Evolutionary conservation across 1,140 invertebrate species (phyloP).

Genomic region (Penaeus chinensis): DNA sequence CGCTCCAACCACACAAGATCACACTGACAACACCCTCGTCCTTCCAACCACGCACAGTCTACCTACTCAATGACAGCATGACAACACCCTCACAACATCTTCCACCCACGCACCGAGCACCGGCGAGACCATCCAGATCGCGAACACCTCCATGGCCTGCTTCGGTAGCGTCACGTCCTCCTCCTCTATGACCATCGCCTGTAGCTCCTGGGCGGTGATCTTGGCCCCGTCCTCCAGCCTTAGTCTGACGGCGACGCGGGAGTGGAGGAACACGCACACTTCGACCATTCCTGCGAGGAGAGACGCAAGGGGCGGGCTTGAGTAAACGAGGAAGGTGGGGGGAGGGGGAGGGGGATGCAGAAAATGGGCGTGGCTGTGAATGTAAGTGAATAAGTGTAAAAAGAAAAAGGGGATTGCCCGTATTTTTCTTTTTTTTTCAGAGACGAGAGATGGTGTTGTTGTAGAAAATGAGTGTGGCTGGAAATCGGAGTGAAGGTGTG

Average conservation of each 20-base stretch:
- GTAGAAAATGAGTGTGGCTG: too few relatives aligned
- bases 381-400: too few relatives aligned
- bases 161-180: slow-evolving; percentile 73
- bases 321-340: too few relatives aligned
- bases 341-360: too few relatives aligned
- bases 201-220: slow-evolving; percentile 71
- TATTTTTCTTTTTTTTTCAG: too few relatives aligned
- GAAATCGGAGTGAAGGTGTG: too few relatives aligned
- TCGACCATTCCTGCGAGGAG: slow-evolving; percentile 62
- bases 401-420: too few relatives aligned
- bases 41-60: background rate
- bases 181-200: slow-evolving; percentile 72
- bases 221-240: slow-evolving; percentile 72
- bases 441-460: too few relatives aligned
- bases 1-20: too few relatives aligned
- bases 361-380: too few relatives aligned
- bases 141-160: slow-evolving; percentile 73
- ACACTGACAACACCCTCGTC: background rate
- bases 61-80: too few relatives aligned
- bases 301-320: background rate
- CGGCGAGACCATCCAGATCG: slow-evolving; percentile 77
- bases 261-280: slow-evolving; percentile 74
- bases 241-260: slow-evolving; percentile 72
- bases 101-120: slow-evolving; percentile 70
- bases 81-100: too few relatives aligned